Evolutionary conservation across 2,113 vertebrate genomes (phyloP), one percentile per base, ranked within the genome.

Genomic region (Naja naja): DNA sequence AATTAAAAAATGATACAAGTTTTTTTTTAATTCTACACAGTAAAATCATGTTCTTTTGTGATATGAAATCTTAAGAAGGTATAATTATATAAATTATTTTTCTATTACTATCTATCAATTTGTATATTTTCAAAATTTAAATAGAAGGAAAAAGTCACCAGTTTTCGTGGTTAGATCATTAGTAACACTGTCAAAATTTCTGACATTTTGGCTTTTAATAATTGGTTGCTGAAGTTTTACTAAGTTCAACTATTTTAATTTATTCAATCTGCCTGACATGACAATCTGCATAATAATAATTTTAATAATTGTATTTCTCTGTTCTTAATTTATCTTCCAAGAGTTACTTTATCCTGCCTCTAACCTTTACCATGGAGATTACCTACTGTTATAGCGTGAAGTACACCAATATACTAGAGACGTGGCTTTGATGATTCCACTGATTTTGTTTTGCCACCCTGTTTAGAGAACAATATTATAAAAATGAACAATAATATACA

Each of bases 251-350:
- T 92, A 93, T 81, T 94, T 81, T 92, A 95, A 97, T 93, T 95
- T 95, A 95, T 95, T 95, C 86, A 94, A 0, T 3, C 25, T 3
- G 93, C 55, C 34, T 95, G 81, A 89, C 90, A 92, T 86, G 10
- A 60, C 94, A 94, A 94, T 95, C 89, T 97, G 27, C 89, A 94
- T 64, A 94, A 27, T 92, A 95, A 95, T 95, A 95, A 81, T 74
- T 91, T 93, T 91, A 95, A 95, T 92, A 97, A 96, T 95, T 49
- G 93, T 49, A 95, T 96, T 96, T 96, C 92, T 85, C 16, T 94
- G 93, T 58, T 91, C 91, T 93, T 95, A 95, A 88, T 96, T 93
- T 95, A 92, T 95, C 95, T 97, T 96, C 87, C 60, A 96, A 94
- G 85, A 85, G 43, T 95, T 93, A 90, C 45, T 95, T 30, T 89